phyloP scores from a whole-genome alignment of 2,888 invertebrate genomes.

The Lissocephala sabroskyi region DNA sequence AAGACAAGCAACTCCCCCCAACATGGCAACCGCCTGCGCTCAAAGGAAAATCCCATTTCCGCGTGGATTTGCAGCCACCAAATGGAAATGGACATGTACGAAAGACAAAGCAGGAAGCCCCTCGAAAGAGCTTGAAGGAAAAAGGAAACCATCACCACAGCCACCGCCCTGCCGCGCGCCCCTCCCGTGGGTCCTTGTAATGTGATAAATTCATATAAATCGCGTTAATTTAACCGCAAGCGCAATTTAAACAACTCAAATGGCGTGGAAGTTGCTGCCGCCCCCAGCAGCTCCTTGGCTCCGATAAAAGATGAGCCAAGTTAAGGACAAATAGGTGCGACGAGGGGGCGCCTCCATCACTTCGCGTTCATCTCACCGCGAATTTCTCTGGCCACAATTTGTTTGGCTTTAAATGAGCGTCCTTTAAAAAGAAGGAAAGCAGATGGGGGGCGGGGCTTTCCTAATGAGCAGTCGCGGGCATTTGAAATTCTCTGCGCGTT shows the following conservation, averaged over 20 bases:
- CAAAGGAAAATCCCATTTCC: constrained; percentile 8
- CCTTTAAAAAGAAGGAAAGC: no score
- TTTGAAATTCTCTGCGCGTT: constrained; percentile 8
- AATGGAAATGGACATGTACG: not conserved
- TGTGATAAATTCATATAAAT: constrained; percentile 67
- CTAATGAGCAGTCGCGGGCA: not conserved
- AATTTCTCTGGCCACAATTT: constrained; percentile 56
- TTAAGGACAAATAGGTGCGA: not conserved
- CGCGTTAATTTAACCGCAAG: constrained; percentile 67
- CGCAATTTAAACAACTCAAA: constrained; percentile 61
- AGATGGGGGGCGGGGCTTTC: constrained; percentile 15
- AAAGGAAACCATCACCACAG: not conserved
- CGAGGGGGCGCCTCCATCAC: not conserved
- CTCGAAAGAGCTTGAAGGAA: not conserved
- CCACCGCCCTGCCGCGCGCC: no score
- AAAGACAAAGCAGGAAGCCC: constrained; percentile 1
- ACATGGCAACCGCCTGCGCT: no score
- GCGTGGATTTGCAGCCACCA: not conserved
- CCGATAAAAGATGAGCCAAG: not conserved
- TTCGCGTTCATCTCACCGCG: constrained; percentile 5
- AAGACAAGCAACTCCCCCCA: constrained; percentile 1
- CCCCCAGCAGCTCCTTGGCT: not conserved
- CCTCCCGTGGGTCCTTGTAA: not conserved
- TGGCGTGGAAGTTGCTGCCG: constrained; percentile 11
- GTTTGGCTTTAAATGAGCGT: constrained; percentile 55